Evolutionary conservation across 2,797 vertebrate genomes (phyloP), one percentile per base, ranked within the genome.

Genomic region (Ispidina lecontei): DNA sequence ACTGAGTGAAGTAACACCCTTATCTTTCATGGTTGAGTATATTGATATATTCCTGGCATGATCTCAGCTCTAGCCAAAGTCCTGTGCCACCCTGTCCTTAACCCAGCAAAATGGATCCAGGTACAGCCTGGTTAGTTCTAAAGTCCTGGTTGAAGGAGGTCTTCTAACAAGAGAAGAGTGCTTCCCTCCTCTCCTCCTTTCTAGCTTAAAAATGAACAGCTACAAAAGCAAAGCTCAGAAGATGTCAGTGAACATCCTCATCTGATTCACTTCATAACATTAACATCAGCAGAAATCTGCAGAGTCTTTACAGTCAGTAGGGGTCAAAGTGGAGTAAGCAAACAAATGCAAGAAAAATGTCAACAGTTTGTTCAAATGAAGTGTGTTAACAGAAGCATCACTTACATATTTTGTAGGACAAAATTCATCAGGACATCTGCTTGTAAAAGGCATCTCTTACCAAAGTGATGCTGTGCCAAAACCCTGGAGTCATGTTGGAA

Each of bases 11-110:
- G 87, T 33, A 73, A 14, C 39, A 82, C 22, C n/a, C 60, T 91
- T 80, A 94, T 94, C 92, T 91, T 39, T 67, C 25, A 4, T 15
- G 9, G 25, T 37, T 1, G 5, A 59, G 12, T 59, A n/a, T 67
- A 22, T 17, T 63, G 47, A 63, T 17, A 11, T 65, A 35, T 65
- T 70, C 59, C 25, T 84, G 87, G 41, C 82, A 93, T 1, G 6
- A 33, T 84, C 52, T 70, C 10, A 2, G 12, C 31, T 82, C 39
- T 76, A 89, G 65, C 49, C 91, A 92, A 94, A 96, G 94, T 95
- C 93, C 91, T 92, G 52, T 92, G 52, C 89, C 84, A 94, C 64
- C 20, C 37, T 68, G 82, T 79, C 58, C 49, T 82, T 67, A 81
- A 72, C 59, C 9, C 52, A 89, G 35, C 10, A 64, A 37, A 81